Percentiles rank a stretch among this genome's conserved stretches.
These are phyloP conservation scores for Carassius gibelio DNA, from an alignment of 2,113 vertebrate species.

Conservation along the genomic window DNA sequence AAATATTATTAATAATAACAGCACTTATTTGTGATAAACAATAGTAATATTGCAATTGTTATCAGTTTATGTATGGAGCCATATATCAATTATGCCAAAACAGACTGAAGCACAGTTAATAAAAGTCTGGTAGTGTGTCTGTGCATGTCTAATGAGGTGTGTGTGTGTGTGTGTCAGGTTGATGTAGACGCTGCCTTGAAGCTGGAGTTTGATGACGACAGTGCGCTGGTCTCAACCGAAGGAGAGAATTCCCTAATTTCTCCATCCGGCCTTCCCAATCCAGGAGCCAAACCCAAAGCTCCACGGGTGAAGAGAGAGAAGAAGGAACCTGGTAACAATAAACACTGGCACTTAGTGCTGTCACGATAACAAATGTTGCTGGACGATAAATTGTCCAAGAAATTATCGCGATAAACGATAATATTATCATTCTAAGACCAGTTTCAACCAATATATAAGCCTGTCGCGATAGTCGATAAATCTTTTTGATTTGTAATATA, in stretches of 20 bases:
- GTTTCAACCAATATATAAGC: too few relatives aligned
- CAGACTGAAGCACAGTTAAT: not conserved
- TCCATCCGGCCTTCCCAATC: constrained; percentile 55
- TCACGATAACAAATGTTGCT: too few relatives aligned
- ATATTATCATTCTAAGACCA: too few relatives aligned
- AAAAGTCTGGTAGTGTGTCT: not conserved
- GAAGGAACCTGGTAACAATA: constrained; percentile 86
- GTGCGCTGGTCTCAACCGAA: constrained; percentile 70
- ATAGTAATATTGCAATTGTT: not conserved
- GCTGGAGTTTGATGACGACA: constrained; percentile 88
- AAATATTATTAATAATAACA: too few relatives aligned
- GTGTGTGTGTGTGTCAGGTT: constrained; percentile 70
- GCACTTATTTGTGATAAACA: too few relatives aligned
- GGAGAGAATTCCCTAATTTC: constrained; percentile 75
- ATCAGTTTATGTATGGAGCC: not conserved
- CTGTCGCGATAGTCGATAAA: not conserved
- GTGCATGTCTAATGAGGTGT: not conserved
- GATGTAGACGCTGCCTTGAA: constrained; percentile 85
- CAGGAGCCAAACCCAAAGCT: constrained; percentile 76
- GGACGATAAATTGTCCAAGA: too few relatives aligned
- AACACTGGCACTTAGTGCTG: not conserved
- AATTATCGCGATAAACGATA: too few relatives aligned
- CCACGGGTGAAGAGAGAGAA: constrained; percentile 86
- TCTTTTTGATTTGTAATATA: not conserved
- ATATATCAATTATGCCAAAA: not conserved